Evolutionary conservation across 2,113 vertebrate genomes (phyloP), one percentile per base, ranked within the genome.

Genomic region (Odocoileus virginianus): DNA sequence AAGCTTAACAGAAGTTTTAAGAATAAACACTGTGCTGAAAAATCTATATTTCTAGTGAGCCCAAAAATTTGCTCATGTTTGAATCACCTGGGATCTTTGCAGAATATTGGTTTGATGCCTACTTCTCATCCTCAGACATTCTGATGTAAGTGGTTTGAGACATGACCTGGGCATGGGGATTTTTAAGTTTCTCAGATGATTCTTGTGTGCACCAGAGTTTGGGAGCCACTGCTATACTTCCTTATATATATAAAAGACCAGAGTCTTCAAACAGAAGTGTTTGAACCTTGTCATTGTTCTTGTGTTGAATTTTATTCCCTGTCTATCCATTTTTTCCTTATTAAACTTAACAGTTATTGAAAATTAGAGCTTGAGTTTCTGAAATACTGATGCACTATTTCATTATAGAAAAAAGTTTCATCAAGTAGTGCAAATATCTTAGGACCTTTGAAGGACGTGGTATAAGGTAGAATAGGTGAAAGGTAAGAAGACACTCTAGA

Each of bases 221-320:
- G 84, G 85, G 64, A 93, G 52, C 52, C 76, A 74, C 64, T 74
- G 6, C 55, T 13, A 9, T 84, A 47, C 52, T 57, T 23, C 27
- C 12, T 50, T 87, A n/a, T 30, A 1, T 33, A 7, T 23, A 3
- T 5, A 54, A n/a, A 71, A 45, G 54, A 54, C 52, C 36, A 71
- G 40, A 52, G 50, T 74, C 82, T 89, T 96, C 47, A 54, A 5
- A 60, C 28, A 45, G 7, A 76, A 76, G 7, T 60, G 50, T 61
- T 78, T 78, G 36, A n/a, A 55, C 52, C 52, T 92, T 14, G 40
- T 94, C 13, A 5, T 74, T 57, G 45, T 86, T 84, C 36, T 71
- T n/a, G 2, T 74, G n/a, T 79, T 97, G 67, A 85, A 83, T 96
- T 96, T 95, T 74, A 50, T 89, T 95, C 58, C 36, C 52, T 89